Conservation (phyloP, 2,797 vertebrate species). For the Myotis pilosus region DNA sequence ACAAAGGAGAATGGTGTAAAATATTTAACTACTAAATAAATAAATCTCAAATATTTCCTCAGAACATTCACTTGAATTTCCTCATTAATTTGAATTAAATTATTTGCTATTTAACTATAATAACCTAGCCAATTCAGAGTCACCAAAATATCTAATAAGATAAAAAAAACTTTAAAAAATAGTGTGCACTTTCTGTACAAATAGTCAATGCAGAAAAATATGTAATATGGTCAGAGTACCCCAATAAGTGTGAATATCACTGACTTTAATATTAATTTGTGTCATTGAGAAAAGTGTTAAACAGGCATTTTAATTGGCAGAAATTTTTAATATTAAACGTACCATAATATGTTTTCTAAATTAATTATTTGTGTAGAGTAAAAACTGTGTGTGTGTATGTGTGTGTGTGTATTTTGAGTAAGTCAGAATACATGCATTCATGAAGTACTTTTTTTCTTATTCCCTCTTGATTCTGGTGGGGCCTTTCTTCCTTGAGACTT, state of each 20-base stretch:
- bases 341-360: neutral
- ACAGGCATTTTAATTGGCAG: neutral
- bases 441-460: neutral
- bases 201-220: neutral
- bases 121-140: neutral
- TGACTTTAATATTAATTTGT: neutral
- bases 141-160: neutral
- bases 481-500: neutral
- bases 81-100: constrained; percentile 34
- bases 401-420: neutral
- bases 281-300: neutral
- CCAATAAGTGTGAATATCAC: neutral
- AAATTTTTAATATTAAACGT: neutral
- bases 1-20: neutral
- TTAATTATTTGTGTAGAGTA: neutral
- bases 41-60: constrained; percentile 26
- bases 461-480: neutral
- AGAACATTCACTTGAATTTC: neutral
- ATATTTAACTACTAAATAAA: neutral
- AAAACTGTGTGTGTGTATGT: neutral
- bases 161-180: neutral
- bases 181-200: neutral
- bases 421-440: neutral
- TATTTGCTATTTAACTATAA: neutral
- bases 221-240: neutral